Evolutionary conservation across 2,797 vertebrate species (phyloP).

Genomic region (Sternarchorhynchus goeldii): DNA sequence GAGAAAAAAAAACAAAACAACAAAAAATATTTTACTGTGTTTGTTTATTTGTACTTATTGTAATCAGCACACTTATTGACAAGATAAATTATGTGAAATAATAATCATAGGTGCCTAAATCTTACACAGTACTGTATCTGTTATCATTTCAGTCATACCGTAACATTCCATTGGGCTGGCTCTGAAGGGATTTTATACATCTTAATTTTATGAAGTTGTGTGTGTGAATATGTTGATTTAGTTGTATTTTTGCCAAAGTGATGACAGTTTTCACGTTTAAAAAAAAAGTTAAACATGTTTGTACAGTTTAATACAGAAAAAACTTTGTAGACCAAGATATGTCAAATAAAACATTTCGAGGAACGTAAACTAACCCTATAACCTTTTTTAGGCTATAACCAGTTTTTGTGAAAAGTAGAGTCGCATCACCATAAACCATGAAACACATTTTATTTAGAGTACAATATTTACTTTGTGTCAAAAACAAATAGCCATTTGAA

Average conservation of each 20-base stretch:
- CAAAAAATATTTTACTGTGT: too few species aligned
- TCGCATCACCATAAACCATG: background rate
- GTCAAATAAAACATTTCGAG: slow-evolving; percentile 11
- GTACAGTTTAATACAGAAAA: background rate
- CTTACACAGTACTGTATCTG: background rate
- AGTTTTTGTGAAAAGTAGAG: background rate
- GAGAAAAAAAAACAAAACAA: too few species aligned
- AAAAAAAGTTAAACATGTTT: background rate
- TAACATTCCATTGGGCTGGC: slow-evolving; percentile 47
- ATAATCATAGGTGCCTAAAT: too few species aligned
- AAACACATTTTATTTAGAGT: slow-evolving; percentile 22
- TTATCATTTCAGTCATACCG: slow-evolving; percentile 36
- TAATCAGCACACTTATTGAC: too few species aligned
- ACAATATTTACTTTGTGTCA: background rate
- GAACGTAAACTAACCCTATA: background rate
- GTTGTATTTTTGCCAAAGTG: slow-evolving; percentile 49
- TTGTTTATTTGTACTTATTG: too few species aligned
- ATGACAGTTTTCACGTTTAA: slow-evolving; percentile 36
- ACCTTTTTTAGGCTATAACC: background rate
- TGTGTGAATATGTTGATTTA: slow-evolving; percentile 35
- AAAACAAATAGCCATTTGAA: slow-evolving; percentile 25
- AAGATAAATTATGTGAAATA: too few species aligned
- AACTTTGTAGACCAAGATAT: slow-evolving; percentile 34
- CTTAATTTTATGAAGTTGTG: slow-evolving; percentile 29
- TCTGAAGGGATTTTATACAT: slow-evolving; percentile 43